Evolutionary conservation across 2,888 invertebrate genomes (phyloP).

Genomic region (Tinea trinotella): DNA sequence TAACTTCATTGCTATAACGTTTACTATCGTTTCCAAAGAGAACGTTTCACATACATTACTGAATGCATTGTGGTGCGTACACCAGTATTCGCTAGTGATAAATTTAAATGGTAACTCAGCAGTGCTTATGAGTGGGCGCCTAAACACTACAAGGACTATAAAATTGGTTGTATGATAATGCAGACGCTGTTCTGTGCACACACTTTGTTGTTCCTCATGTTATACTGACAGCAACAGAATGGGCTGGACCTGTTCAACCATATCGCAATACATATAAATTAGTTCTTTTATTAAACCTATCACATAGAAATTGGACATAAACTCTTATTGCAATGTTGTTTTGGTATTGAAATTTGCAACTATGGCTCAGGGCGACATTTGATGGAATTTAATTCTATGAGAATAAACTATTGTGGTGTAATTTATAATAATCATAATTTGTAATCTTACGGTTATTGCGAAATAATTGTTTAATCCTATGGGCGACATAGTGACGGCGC

Average conservation of each 20-base stretch:
- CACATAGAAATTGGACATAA: neutral
- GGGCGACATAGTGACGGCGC: no score
- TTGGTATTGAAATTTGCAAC: neutral
- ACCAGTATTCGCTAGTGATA: constrained; percentile 41
- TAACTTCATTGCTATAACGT: no score
- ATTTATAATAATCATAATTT: neutral
- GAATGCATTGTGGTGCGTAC: constrained; percentile 26
- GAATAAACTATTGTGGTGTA: constrained; percentile 4
- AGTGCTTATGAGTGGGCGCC: constrained; percentile 58
- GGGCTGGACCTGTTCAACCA: constrained; percentile 33
- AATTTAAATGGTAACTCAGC: constrained; percentile 54
- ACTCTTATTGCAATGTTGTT: constrained; percentile 5
- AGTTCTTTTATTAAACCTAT: neutral
- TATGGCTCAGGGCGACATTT: neutral
- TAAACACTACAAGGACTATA: constrained; percentile 65
- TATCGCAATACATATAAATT: constrained; percentile 9
- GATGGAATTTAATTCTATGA: neutral
- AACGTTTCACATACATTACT: neutral
- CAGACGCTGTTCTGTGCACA: constrained; percentile 42
- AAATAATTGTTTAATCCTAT: neutral
- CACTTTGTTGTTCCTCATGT: constrained; percentile 42
- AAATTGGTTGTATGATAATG: constrained; percentile 67
- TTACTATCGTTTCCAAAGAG: no score
- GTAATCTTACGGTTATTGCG: neutral
- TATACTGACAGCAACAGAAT: constrained; percentile 40